Percentiles rank a stretch among this genome's conserved stretches.
Conservation (phyloP, 2,797 vertebrate species). For the Diplodus sargus region DNA sequence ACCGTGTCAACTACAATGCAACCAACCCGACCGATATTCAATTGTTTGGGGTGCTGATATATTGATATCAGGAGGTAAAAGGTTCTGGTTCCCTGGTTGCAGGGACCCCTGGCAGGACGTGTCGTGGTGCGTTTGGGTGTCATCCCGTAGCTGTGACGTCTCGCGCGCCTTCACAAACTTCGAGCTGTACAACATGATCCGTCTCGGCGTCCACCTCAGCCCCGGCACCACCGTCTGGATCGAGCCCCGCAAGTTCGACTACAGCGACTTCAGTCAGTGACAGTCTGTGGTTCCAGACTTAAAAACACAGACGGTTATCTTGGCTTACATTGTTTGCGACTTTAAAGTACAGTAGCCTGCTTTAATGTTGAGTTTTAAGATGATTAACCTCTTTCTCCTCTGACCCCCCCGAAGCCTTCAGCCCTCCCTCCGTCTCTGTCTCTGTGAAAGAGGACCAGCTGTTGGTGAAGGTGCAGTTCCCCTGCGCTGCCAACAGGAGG, state of each 20-base stretch:
- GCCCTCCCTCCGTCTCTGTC: constrained; percentile 72
- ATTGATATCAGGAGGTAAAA: no score
- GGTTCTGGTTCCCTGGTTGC: constrained; percentile 8
- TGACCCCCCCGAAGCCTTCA: constrained; percentile 66
- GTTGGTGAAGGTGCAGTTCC: constrained; percentile 76
- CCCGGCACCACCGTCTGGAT: constrained; percentile 64
- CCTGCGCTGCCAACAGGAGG: constrained; percentile 74
- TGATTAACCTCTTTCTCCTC: not conserved
- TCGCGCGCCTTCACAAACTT: constrained; percentile 69
- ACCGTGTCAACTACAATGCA: no score
- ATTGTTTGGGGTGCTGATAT: no score
- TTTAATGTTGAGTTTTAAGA: not conserved
- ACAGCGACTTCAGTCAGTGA: constrained; percentile 76
- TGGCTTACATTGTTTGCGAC: not conserved
- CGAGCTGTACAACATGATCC: constrained; percentile 74
- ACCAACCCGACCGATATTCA: no score
- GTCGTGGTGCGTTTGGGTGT: constrained; percentile 72
- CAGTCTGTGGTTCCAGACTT: not conserved
- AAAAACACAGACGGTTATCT: not conserved
- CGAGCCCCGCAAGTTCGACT: constrained; percentile 64
- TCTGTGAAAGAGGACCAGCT: constrained; percentile 61
- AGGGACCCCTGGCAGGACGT: constrained; percentile 79
- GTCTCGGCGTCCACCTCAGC: constrained; percentile 66
- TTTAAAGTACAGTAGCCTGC: not conserved
- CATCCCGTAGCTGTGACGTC: constrained; percentile 74